Evolutionary conservation across 2,797 vertebrate genomes (phyloP).

Genomic region (Pseudomugil gertrudae): DNA sequence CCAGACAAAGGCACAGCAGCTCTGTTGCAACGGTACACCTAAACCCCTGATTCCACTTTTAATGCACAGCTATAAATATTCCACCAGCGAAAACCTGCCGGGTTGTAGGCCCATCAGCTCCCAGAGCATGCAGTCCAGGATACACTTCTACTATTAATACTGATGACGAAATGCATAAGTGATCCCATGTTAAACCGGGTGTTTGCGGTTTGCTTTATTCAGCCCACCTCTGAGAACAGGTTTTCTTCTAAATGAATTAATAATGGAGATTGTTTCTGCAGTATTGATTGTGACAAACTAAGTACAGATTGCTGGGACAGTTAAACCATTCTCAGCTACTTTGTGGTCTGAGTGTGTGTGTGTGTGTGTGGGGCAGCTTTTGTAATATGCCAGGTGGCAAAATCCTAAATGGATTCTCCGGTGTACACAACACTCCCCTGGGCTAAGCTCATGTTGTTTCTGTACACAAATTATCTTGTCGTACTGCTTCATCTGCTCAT

Average conservation of each 20-base stretch:
- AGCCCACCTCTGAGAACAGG: slow-evolving; percentile 43
- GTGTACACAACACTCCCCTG: slow-evolving; percentile 62
- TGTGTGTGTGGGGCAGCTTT: slow-evolving; percentile 50
- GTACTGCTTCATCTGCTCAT: slow-evolving; percentile 56
- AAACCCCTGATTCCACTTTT: slow-evolving; percentile 83
- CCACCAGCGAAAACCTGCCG: slow-evolving; percentile 80
- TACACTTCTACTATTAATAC: slow-evolving; percentile 78
- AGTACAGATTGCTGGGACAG: slow-evolving; percentile 68
- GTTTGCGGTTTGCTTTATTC: slow-evolving; percentile 54
- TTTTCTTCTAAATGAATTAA: slow-evolving; percentile 75
- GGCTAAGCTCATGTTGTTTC: slow-evolving; percentile 67
- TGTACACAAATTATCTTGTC: slow-evolving; percentile 75
- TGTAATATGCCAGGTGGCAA: slow-evolving; percentile 56
- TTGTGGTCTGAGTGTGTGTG: slow-evolving; percentile 41
- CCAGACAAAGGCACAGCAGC: slow-evolving; percentile 79
- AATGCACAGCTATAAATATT: slow-evolving; percentile 87
- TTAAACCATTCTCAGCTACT: slow-evolving; percentile 47
- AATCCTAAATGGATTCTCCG: slow-evolving; percentile 63
- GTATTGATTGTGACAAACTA: slow-evolving; percentile 78
- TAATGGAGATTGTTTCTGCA: slow-evolving; percentile 69
- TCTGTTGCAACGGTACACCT: slow-evolving; percentile 81
- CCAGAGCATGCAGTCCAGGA: slow-evolving; percentile 64
- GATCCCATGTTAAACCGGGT: slow-evolving; percentile 64
- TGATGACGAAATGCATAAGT: slow-evolving; percentile 64
- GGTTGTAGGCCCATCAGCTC: slow-evolving; percentile 68